Percentiles rank a stretch among this genome's conserved stretches.
Evolutionary conservation across 2,888 invertebrate species (phyloP).

Genomic region (Xylota sylvarum): DNA sequence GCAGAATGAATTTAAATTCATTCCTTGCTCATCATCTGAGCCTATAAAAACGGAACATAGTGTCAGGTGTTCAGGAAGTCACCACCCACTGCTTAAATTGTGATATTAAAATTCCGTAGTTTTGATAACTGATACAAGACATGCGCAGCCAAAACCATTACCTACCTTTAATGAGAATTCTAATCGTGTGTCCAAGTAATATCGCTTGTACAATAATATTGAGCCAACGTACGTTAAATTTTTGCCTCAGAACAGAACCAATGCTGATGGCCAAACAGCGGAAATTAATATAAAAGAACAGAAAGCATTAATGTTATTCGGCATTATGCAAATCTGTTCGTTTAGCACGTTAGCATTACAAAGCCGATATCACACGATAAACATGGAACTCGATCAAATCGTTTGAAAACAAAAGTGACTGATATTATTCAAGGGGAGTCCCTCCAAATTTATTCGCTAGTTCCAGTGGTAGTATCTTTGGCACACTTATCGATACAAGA

Average conservation of each 20-base stretch:
- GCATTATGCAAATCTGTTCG: neutral
- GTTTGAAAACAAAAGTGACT: neutral
- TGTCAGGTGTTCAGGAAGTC: neutral
- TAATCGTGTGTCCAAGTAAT: neutral
- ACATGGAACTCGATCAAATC: neutral
- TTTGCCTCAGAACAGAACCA: constrained; percentile 5
- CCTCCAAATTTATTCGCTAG: neutral
- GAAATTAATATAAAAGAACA: neutral
- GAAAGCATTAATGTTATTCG: neutral
- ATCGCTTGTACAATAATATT: neutral
- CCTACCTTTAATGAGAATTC: neutral
- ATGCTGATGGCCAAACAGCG: neutral
- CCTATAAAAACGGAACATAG: neutral
- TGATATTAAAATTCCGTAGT: neutral
- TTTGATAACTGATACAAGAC: constrained; percentile 2
- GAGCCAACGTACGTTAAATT: constrained; percentile 12
- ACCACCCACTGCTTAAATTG: neutral
- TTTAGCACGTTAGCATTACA: constrained; percentile 3
- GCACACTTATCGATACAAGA: constrained; percentile 1
- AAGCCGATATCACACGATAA: neutral
- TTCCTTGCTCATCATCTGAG: neutral
- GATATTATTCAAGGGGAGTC: neutral
- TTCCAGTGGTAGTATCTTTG: neutral
- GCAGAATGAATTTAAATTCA: constrained; percentile 17
- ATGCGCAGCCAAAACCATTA: neutral